These are phyloP conservation scores for Chaetodon auriga DNA, from an alignment of 2,113 vertebrate species.

Conservation along the genomic window DNA sequence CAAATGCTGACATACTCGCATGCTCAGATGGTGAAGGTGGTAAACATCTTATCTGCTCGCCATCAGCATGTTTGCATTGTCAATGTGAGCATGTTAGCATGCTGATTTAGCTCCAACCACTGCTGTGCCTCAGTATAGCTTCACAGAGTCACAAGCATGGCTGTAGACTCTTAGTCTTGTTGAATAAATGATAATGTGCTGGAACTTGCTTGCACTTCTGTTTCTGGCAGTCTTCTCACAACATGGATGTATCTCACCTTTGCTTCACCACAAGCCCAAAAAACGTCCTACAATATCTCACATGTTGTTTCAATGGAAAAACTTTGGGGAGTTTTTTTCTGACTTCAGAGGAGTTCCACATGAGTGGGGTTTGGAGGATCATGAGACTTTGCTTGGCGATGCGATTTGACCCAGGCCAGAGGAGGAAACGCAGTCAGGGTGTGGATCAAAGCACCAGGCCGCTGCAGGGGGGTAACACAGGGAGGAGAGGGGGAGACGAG, in stretches of 20 bases:
- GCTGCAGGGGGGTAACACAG: slow-evolving; percentile 39
- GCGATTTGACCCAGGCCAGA: slow-evolving; percentile 49
- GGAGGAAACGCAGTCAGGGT: slow-evolving; percentile 31
- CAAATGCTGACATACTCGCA: background rate
- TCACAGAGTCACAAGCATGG: background rate
- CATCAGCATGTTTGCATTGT: background rate
- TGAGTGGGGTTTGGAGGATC: slow-evolving; percentile 23
- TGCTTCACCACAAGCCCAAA: background rate
- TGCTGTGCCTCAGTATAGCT: background rate
- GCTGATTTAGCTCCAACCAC: background rate
- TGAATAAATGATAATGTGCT: slow-evolving; percentile 18
- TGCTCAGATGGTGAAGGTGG: background rate
- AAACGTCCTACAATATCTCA: too few species aligned
- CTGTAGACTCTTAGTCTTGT: background rate
- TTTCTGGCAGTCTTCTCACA: background rate
- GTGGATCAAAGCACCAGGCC: slow-evolving; percentile 42
- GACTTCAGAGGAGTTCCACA: slow-evolving; percentile 1
- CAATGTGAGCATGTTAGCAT: background rate
- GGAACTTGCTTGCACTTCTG: slow-evolving; percentile 1
- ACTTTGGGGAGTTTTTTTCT: background rate
- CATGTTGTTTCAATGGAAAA: background rate
- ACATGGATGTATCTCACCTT: background rate
- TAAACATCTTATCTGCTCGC: background rate
- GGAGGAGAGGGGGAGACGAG: slow-evolving; percentile 18
- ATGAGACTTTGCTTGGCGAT: slow-evolving; percentile 6